Evolutionary conservation across 2,888 invertebrate genomes (phyloP).

Genomic region (Rhaphigaster nebulosa): DNA sequence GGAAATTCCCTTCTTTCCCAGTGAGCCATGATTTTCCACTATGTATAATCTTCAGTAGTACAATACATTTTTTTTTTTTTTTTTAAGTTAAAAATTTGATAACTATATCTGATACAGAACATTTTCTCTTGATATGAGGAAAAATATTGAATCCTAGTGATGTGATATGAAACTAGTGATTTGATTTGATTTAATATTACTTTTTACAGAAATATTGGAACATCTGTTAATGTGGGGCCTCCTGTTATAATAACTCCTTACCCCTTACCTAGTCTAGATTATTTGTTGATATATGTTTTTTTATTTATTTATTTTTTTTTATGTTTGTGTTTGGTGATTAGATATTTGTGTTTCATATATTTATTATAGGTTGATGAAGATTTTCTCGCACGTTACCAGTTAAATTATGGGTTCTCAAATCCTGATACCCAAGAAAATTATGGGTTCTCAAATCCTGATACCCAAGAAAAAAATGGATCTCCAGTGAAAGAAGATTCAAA

Average conservation of each 20-base stretch:
- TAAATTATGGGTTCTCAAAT: conserved; percentile 86
- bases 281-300: not conserved
- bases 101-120: too few species aligned
- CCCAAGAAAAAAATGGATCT: conserved; percentile 68
- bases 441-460: conserved; percentile 70
- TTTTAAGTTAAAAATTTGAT: too few species aligned
- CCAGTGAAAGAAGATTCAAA: conserved; percentile 52
- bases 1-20: not conserved
- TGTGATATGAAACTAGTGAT: too few species aligned
- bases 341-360: not conserved
- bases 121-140: too few species aligned
- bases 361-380: conserved; percentile 85
- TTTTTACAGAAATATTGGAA: not conserved
- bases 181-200: not conserved
- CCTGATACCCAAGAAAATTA: conserved; percentile 68
- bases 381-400: conserved; percentile 95
- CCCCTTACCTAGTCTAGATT: not conserved
- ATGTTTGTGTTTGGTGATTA: too few species aligned
- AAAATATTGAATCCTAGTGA: too few species aligned
- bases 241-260: not conserved
- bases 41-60: not conserved
- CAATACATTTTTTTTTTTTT: too few species aligned
- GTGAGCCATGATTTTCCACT: not conserved
- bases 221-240: not conserved
- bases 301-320: too few species aligned